phyloP scores from a whole-genome alignment of 2,797 vertebrate genomes.

The Lutjanus argentimaculatus region DNA sequence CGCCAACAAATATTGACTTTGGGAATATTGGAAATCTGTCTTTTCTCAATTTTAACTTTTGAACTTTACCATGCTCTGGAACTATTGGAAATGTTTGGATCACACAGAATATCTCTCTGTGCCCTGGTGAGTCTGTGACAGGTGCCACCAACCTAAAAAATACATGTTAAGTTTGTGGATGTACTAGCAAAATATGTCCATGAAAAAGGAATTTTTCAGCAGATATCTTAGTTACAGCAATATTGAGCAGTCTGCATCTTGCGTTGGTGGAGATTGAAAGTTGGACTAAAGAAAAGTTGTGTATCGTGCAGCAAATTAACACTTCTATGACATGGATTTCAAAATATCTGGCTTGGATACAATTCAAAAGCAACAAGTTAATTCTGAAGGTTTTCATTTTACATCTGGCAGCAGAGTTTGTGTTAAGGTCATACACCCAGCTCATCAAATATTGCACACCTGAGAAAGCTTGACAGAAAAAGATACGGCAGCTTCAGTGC shows the following conservation, averaged over 20 bases:
- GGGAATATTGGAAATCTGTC: no score
- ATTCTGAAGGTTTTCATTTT: neutral
- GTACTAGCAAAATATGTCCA: no score
- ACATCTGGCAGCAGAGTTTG: neutral
- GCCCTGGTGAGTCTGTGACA: no score
- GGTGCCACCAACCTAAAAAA: no score
- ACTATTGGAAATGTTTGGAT: no score
- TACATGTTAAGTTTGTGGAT: no score
- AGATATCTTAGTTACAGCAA: no score
- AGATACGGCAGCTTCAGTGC: slow-evolving; percentile 17
- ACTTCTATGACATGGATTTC: neutral
- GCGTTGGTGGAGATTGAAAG: neutral
- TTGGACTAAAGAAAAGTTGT: slow-evolving; percentile 2
- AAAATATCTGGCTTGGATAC: neutral
- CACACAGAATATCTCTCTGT: no score
- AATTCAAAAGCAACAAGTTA: neutral
- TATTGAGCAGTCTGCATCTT: neutral
- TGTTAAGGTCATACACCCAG: neutral
- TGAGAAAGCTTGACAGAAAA: slow-evolving; percentile 23
- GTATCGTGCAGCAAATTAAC: neutral
- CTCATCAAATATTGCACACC: slow-evolving; percentile 39
- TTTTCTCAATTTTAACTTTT: no score
- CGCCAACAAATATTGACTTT: no score
- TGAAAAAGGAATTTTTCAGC: no score
- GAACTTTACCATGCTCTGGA: no score